Conservation (phyloP, 2,113 vertebrate genomes). For the Ictidomys tridecemlineatus region DNA sequence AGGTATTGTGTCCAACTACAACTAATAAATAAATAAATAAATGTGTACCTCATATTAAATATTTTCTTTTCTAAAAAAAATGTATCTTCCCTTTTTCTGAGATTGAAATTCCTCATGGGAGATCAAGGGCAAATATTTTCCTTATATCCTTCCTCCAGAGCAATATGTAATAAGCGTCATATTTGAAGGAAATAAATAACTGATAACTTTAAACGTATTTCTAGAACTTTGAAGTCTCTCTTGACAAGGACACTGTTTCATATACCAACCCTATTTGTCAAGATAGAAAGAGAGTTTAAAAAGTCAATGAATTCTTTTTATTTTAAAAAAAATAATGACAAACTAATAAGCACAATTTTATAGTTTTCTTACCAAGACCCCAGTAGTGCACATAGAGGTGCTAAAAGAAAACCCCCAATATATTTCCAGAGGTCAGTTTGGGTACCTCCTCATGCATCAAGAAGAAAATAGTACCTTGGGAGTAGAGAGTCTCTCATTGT, state of each 20-base stretch:
- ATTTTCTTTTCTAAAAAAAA: neutral
- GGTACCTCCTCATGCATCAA: neutral
- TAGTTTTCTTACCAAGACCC: too few species aligned
- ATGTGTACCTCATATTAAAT: too few species aligned
- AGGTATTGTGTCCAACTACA: too few species aligned
- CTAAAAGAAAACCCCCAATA: neutral
- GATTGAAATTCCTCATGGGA: neutral
- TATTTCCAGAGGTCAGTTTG: neutral
- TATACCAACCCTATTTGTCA: neutral
- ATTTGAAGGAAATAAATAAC: neutral
- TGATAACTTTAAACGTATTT: neutral
- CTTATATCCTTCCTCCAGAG: neutral
- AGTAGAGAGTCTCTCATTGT: neutral
- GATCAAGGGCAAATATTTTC: neutral
- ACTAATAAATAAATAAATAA: too few species aligned
- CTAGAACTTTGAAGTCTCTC: neutral
- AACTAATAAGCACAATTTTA: too few species aligned
- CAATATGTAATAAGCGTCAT: neutral
- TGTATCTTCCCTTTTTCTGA: neutral
- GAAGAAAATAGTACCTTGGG: neutral
- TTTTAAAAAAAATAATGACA: too few species aligned
- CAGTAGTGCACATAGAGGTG: too few species aligned
- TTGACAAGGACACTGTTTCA: neutral
- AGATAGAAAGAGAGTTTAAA: too few species aligned
- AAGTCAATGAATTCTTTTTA: too few species aligned